A percentile compares a stretch with the other conserved stretches of the same genome.
These are phyloP conservation scores for Lycocerus yunnanus DNA, from an alignment of 2,888 invertebrate genomes.

Conservation along the genomic window DNA sequence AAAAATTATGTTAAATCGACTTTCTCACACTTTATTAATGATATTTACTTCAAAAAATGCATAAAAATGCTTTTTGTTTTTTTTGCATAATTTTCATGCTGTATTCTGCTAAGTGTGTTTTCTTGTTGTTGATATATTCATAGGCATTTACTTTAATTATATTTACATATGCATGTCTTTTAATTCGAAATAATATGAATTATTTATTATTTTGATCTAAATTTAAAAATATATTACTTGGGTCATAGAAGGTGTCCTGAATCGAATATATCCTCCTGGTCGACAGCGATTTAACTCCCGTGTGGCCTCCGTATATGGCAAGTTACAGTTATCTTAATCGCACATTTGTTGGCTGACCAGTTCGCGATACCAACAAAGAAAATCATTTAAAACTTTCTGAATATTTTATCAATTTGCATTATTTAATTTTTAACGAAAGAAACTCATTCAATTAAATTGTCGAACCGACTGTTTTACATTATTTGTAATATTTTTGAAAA, in stretches of 20 bases:
- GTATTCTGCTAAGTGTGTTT: background rate
- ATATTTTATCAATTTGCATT: background rate
- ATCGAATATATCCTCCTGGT: background rate
- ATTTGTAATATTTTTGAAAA: background rate
- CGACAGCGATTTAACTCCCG: background rate
- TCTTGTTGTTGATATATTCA: background rate
- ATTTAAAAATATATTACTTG: background rate
- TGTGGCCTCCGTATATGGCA: constrained; percentile 14
- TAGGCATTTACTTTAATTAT: background rate
- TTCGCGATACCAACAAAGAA: constrained; percentile 7
- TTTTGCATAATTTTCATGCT: background rate
- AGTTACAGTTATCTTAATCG: constrained; percentile 18
- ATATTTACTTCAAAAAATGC: background rate
- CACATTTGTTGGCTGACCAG: constrained; percentile 18
- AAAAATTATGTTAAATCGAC: background rate
- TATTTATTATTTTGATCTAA: background rate
- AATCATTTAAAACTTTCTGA: constrained; percentile 3
- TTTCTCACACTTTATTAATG: background rate
- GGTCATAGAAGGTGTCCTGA: constrained; percentile 1
- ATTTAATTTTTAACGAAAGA: background rate
- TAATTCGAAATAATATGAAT: background rate
- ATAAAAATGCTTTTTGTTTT: background rate
- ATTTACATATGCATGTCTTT: background rate
- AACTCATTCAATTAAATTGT: background rate
- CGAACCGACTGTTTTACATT: background rate